Conservation (phyloP, 2,113 vertebrate species). For the Microcebus tavaratra region DNA sequence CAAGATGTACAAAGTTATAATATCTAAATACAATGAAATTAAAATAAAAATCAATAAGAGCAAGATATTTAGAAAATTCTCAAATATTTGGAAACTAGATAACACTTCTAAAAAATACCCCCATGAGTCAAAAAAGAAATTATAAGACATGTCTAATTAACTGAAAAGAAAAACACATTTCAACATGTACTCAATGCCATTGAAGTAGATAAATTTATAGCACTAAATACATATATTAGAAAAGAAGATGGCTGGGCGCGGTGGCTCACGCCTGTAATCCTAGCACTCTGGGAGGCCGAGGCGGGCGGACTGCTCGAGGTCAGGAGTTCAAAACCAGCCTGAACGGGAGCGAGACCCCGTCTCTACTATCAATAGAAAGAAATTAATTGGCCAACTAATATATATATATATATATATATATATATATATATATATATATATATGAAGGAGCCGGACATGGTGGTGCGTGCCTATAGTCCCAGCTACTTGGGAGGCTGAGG, state of each 20-base stretch:
- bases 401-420: too few relatives aligned
- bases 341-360: too few relatives aligned
- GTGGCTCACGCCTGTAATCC: too few relatives aligned
- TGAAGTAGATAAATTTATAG: neutral
- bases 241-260: neutral
- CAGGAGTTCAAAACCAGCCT: too few relatives aligned
- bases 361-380: too few relatives aligned
- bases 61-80: neutral
- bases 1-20: neutral
- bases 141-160: neutral
- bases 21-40: neutral
- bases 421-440: too few relatives aligned
- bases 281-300: too few relatives aligned
- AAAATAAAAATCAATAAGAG: neutral
- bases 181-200: neutral
- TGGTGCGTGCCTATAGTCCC: too few relatives aligned
- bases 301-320: too few relatives aligned
- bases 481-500: too few relatives aligned
- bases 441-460: too few relatives aligned
- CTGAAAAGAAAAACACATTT: neutral
- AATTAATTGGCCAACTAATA: too few relatives aligned
- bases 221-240: neutral
- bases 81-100: neutral
- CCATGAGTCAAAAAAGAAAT: neutral
- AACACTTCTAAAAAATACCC: neutral